Evolutionary conservation across 1,140 invertebrate species (phyloP).

Genomic region (Lepidurus couesii): DNA sequence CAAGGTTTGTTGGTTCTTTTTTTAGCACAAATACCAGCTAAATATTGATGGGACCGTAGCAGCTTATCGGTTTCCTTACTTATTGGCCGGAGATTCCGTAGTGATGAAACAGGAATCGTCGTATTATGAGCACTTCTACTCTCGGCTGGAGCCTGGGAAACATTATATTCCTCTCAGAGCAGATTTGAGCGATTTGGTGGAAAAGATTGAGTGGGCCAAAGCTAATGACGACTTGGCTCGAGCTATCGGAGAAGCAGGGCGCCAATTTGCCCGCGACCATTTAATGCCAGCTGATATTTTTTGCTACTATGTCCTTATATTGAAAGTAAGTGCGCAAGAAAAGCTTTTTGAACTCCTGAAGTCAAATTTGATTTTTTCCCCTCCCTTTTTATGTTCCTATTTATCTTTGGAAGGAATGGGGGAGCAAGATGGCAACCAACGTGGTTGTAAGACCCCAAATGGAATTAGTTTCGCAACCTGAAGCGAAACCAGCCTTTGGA

Average conservation of each 20-base stretch:
- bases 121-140: constrained; percentile 94
- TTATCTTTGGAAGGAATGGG: not conserved
- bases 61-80: constrained; percentile 87
- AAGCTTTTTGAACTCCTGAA: not conserved
- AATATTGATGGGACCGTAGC: constrained; percentile 95
- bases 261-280: constrained; percentile 67
- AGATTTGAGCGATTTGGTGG: constrained; percentile 73
- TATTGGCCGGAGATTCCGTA: constrained; percentile 76
- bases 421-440: not conserved
- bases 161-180: constrained; percentile 80
- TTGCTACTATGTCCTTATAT: constrained; percentile 79
- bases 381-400: not conserved
- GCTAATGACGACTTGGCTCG: constrained; percentile 66
- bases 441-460: constrained; percentile 6
- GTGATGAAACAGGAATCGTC: constrained; percentile 87
- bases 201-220: constrained; percentile 73
- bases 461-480: constrained; percentile 21
- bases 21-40: constrained; percentile 91
- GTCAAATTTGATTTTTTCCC: not conserved
- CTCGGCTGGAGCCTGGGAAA: constrained; percentile 60
- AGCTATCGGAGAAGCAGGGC: constrained; percentile 63
- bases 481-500: constrained; percentile 10
- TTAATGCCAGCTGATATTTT: constrained; percentile 78
- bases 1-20: constrained; percentile 40
- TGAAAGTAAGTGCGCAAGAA: constrained; percentile 53